These are phyloP conservation scores for Oncorhynchus gorbuscha DNA, from an alignment of 2,113 vertebrate genomes.

Conservation along the genomic window DNA sequence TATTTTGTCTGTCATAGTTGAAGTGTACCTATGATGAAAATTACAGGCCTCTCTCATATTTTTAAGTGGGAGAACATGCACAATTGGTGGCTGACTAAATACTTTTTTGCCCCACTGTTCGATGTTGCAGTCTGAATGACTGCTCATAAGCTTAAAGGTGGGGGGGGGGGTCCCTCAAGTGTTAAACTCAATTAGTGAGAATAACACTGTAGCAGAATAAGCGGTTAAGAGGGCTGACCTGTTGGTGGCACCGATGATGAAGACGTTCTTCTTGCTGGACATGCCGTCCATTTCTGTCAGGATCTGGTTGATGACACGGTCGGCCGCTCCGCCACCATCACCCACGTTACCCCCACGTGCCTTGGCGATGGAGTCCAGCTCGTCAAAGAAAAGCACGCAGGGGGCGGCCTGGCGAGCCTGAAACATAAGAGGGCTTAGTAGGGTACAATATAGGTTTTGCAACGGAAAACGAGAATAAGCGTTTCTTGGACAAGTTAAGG, in stretches of 20 bases:
- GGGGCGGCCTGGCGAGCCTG: slow-evolving; percentile 88
- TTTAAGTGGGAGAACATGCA: no score
- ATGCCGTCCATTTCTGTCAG: slow-evolving; percentile 91
- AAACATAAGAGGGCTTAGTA: not conserved
- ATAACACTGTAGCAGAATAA: no score
- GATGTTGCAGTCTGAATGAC: no score
- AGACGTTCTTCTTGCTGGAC: slow-evolving; percentile 91
- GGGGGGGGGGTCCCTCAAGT: no score
- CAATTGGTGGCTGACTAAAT: no score
- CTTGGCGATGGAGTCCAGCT: slow-evolving; percentile 90
- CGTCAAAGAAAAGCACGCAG: slow-evolving; percentile 87
- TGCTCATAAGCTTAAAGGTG: no score
- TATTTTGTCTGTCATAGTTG: no score
- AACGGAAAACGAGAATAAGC: not conserved
- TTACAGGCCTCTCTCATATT: no score
- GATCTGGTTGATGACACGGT: slow-evolving; percentile 90
- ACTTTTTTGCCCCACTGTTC: no score
- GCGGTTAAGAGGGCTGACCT: not conserved
- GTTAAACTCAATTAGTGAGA: no score
- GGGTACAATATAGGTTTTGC: no score
- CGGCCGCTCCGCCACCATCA: slow-evolving; percentile 84
- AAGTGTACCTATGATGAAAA: no score
- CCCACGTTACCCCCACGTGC: slow-evolving; percentile 87
- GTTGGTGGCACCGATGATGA: slow-evolving; percentile 90
- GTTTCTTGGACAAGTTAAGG: not conserved